Base-by-base conservation (phyloP, 2,888 invertebrate species). In the Acronicta alni region DNA sequence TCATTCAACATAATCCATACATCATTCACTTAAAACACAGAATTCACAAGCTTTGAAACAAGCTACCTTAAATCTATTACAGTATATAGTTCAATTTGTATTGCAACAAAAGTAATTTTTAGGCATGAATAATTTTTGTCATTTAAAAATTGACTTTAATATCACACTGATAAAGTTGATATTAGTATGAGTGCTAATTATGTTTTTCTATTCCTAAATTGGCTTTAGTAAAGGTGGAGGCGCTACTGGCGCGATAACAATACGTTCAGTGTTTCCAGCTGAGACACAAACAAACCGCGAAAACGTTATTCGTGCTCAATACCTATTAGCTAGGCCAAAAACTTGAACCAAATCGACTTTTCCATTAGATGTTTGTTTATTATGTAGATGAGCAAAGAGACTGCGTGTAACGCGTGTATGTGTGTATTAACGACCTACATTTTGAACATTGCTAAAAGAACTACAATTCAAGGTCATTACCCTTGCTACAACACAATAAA, bases 381-480 rank as follows among this genome's bases (percentile, higher is more conserved):
- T 62, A 60, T 67, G 73, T 60, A 71, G 61, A 71, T 71, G 57
- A 66, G 61, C 56, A 35, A 56, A 66, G 63, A 57, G 42, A 54
- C 43, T 63, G 42, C 42, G 53, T 54, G 45, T 48, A 58, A 56
- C 62, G 53, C 47, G 42, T 44, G 57, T 46, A 51, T 56, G 68
- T 60, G 35, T 56, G 48, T 59, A 48, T 63, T 62, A 70, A 73
- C 83, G 81, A 83, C 84, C 86, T 80, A 83, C 75, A 83, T 85
- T 78, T 57, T 62, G 73, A 65, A 72, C 78, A 82, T 86, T 84
- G 85, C 87, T 83, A 87, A 82, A 82, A 82, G 80, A 77, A 79
- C 81, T 67, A 77, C 72, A 75, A 83, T 76, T 82, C 90, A 91
- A 91, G 90, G 92, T 90, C 89, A 88, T 88, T 91, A 91, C 87